phyloP scores from a whole-genome alignment of 2,888 invertebrate species.

The Trichogramma dendrolimi region DNA sequence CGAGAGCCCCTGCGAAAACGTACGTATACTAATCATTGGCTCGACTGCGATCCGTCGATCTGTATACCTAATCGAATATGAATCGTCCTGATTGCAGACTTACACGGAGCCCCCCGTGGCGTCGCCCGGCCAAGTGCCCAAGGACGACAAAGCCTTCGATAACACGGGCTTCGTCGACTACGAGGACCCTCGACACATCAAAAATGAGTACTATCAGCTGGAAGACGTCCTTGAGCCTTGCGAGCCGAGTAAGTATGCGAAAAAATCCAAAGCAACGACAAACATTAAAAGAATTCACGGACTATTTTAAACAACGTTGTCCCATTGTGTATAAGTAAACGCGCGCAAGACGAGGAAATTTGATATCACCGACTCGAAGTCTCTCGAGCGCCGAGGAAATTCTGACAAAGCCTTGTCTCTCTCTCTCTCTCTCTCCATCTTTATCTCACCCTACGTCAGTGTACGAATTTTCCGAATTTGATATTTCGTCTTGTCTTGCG shows the following conservation, averaged over 20 bases:
- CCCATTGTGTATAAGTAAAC: too few relatives aligned
- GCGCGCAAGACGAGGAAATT: too few relatives aligned
- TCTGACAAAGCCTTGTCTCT: too few relatives aligned
- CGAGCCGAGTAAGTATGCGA: slow-evolving; percentile 39
- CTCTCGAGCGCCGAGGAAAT: too few relatives aligned
- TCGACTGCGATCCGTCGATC: background rate
- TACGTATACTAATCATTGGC: slow-evolving; percentile 20
- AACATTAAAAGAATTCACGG: too few relatives aligned
- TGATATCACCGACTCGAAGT: too few relatives aligned
- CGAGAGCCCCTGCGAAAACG: slow-evolving; percentile 51
- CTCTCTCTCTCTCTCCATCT: too few relatives aligned
- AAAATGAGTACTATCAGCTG: slow-evolving; percentile 67
- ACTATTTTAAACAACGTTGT: too few relatives aligned
- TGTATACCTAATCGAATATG: background rate
- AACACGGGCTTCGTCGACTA: slow-evolving; percentile 77
- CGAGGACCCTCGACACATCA: slow-evolving; percentile 74
- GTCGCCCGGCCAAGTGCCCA: slow-evolving; percentile 40
- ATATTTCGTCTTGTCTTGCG: too few relatives aligned
- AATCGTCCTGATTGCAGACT: slow-evolving; percentile 37
- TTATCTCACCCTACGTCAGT: too few relatives aligned
- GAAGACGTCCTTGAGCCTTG: slow-evolving; percentile 54
- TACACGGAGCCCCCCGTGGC: slow-evolving; percentile 45
- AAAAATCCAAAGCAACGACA: too few relatives aligned
- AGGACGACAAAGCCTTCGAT: slow-evolving; percentile 57
- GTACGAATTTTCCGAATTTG: too few relatives aligned